Conservation (phyloP, 37 sponge, comb jelly and placozoan species). For the Agelas oroides region DNA sequence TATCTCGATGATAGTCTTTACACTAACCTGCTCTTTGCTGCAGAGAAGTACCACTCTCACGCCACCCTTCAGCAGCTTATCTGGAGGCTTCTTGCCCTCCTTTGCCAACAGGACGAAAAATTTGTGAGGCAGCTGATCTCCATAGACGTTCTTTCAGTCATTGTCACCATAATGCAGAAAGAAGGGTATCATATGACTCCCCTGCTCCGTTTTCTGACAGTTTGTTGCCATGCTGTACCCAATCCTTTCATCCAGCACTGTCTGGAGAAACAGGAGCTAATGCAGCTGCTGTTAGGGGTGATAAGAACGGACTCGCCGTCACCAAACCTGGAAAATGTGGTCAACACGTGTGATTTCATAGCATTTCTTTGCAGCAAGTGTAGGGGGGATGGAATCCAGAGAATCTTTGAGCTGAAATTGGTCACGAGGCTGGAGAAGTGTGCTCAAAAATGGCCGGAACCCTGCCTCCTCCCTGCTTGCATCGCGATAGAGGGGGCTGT, state of each 20-base stretch:
- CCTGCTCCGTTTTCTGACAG: constrained; percentile 17
- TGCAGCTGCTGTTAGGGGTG: neutral
- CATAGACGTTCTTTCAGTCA: neutral
- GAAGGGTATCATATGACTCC: neutral
- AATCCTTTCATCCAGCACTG: neutral
- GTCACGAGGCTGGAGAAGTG: constrained; percentile 24
- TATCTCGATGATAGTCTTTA: constrained; percentile 29
- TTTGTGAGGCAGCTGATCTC: constrained; percentile 9
- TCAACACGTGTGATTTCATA: constrained; percentile 25
- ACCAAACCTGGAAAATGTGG: neutral
- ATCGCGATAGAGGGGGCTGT: constrained; percentile 32
- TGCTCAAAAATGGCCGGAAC: constrained; percentile 21
- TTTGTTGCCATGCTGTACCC: constrained; percentile 8
- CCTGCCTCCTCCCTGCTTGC: constrained; percentile 19
- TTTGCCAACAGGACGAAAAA: constrained; percentile 3
- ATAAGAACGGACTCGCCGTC: neutral
- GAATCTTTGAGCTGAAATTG: constrained; percentile 23
- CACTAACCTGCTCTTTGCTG: constrained; percentile 35
- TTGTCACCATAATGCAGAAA: constrained; percentile 16
- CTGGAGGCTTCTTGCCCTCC: constrained; percentile 43
- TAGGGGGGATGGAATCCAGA: neutral
- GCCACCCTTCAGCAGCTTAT: constrained; percentile 29
- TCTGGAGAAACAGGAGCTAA: neutral
- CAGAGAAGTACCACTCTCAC: constrained; percentile 33
- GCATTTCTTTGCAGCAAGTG: constrained; percentile 25